A percentile compares a stretch with the other conserved stretches of the same genome.
phyloP scores from a whole-genome alignment of 2,113 vertebrate species.

The Muntiacus reevesi region DNA sequence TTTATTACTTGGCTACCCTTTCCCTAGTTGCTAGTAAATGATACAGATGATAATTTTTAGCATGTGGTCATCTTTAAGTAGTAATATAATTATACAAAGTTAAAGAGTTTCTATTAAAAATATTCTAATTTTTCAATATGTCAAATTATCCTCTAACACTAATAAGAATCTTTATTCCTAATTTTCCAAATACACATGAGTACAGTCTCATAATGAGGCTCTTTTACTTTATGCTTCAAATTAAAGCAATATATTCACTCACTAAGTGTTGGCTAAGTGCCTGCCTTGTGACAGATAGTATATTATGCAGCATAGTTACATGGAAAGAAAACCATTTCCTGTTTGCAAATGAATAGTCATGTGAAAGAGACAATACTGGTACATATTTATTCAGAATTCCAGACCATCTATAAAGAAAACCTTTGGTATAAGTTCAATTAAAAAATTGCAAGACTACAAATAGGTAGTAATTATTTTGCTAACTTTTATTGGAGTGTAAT shows the following conservation, averaged over 20 bases:
- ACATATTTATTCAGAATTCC: not conserved
- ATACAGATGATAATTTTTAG: not conserved
- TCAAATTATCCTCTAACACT: not conserved
- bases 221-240: not conserved
- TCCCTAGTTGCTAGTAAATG: not conserved
- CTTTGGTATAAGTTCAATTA: not conserved
- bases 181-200: not conserved
- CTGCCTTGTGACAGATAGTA: not conserved
- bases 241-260: not conserved
- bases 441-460: not conserved
- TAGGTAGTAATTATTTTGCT: not conserved
- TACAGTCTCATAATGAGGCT: not conserved
- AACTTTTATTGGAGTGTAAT: not conserved
- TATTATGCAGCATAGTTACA: not conserved
- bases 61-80: not conserved
- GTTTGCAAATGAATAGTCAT: not conserved
- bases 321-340: not conserved
- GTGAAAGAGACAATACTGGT: not conserved
- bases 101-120: not conserved
- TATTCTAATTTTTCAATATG: not conserved
- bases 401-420: not conserved
- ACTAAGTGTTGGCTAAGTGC: not conserved
- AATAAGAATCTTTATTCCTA: not conserved
- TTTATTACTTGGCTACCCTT: not conserved
- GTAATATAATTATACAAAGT: not conserved